These are phyloP conservation scores for Gallinago nigripennis DNA, from an alignment of 2,797 vertebrate species.

Conservation along the genomic window DNA sequence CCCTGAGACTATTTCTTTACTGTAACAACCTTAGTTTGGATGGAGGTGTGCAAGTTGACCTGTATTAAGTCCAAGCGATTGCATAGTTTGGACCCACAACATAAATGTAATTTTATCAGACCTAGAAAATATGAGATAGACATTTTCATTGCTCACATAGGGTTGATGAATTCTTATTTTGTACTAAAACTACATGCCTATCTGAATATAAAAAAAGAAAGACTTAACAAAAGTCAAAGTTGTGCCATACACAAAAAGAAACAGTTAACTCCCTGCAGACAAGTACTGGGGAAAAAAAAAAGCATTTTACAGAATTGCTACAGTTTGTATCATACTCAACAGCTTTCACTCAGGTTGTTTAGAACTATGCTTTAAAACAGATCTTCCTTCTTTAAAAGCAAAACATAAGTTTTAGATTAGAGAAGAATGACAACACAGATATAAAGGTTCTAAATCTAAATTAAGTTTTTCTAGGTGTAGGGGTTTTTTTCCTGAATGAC, in stretches of 20 bases:
- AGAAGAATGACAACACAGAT: background rate
- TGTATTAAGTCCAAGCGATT: background rate
- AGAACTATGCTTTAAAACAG: background rate
- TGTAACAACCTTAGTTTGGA: background rate
- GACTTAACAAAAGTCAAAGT: background rate
- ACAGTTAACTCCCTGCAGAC: background rate
- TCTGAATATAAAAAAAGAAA: background rate
- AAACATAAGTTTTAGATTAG: background rate
- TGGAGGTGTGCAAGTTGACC: background rate
- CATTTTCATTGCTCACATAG: background rate
- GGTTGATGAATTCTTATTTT: background rate
- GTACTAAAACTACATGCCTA: background rate
- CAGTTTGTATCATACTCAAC: background rate
- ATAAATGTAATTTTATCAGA: background rate
- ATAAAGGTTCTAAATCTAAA: slow-evolving; percentile 34
- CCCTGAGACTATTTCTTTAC: background rate
- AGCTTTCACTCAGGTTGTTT: background rate
- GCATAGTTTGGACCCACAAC: background rate
- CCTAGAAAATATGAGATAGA: background rate
- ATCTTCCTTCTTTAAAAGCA: background rate
- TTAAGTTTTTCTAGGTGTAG: background rate
- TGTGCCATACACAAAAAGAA: background rate
- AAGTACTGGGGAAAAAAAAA: background rate
- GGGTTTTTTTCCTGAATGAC: background rate
- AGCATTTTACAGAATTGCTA: background rate